phyloP scores from a whole-genome alignment of 2,113 vertebrate species.

The Siniperca chuatsi region DNA sequence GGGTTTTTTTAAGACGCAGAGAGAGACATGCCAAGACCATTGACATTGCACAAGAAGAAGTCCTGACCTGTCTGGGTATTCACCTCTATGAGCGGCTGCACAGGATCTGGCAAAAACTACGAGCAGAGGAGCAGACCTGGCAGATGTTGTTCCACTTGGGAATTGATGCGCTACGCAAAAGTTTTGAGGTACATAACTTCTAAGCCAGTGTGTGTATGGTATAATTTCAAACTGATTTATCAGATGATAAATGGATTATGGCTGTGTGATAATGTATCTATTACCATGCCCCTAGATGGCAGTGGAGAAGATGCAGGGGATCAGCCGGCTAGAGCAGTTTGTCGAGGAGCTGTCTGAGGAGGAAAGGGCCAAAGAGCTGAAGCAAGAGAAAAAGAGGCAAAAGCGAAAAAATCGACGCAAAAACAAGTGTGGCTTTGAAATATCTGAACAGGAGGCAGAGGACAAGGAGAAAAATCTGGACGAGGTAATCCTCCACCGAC shows the following conservation, averaged over 20 bases:
- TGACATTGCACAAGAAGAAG: conserved; percentile 98
- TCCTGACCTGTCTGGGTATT: conserved; percentile 96
- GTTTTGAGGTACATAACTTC: conserved; percentile 90
- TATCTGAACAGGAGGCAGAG: conserved; percentile 87
- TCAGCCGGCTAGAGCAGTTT: conserved; percentile 96
- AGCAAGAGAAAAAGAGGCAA: conserved; percentile 98
- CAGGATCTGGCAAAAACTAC: conserved; percentile 96
- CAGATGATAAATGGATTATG: background rate
- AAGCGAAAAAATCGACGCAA: conserved; percentile 96
- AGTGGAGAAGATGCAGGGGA: conserved; percentile 97
- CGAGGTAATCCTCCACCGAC: conserved; percentile 85
- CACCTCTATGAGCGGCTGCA: conserved; percentile 96
- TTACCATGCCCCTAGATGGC: conserved; percentile 86
- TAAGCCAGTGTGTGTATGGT: background rate
- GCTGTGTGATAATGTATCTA: background rate
- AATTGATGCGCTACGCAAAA: conserved; percentile 94
- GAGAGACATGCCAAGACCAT: conserved; percentile 98
- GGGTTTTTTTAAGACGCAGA: conserved; percentile 85
- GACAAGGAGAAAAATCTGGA: conserved; percentile 88
- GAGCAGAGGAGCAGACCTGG: conserved; percentile 98
- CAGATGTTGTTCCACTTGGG: conserved; percentile 97
- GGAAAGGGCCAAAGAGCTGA: conserved; percentile 94
- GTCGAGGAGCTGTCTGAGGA: conserved; percentile 97
- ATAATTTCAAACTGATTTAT: background rate
- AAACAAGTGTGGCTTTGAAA: conserved; percentile 94